Conservation (phyloP, 1,140 invertebrate genomes). For the Ptiloglossa arizonensis region DNA sequence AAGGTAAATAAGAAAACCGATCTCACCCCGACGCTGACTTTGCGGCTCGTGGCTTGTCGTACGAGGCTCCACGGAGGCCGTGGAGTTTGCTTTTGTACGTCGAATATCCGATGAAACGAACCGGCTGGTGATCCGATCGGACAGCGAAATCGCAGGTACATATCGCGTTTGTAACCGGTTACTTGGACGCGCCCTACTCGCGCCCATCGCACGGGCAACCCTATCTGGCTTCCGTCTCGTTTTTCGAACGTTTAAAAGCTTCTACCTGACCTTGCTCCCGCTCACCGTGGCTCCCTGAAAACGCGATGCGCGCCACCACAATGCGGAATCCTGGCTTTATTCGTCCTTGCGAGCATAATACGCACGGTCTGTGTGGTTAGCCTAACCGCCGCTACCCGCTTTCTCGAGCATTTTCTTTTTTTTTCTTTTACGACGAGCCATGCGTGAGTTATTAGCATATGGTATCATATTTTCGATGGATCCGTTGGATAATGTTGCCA, state of each 20-base stretch:
- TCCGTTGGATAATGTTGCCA: slow-evolving; percentile 69
- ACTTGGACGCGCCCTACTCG: slow-evolving; percentile 47
- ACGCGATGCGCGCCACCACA: slow-evolving; percentile 36
- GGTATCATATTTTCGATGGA: slow-evolving; percentile 76
- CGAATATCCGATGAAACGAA: slow-evolving; percentile 71
- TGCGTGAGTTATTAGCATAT: slow-evolving; percentile 80
- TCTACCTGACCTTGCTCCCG: slow-evolving; percentile 49
- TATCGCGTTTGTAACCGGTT: slow-evolving; percentile 52
- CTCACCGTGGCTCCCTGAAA: slow-evolving; percentile 1
- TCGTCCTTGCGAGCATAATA: slow-evolving; percentile 71
- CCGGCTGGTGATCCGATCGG: slow-evolving; percentile 71
- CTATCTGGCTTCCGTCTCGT: slow-evolving; percentile 56
- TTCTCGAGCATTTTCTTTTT: slow-evolving; percentile 33
- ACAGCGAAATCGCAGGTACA: slow-evolving; percentile 70
- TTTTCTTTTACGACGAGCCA: slow-evolving; percentile 53
- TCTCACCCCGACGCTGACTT: slow-evolving; percentile 26
- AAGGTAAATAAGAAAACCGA: slow-evolving; percentile 41
- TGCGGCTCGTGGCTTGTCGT: slow-evolving; percentile 33
- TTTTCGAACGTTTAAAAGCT: slow-evolving; percentile 56
- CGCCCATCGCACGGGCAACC: slow-evolving; percentile 52
- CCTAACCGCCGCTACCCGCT: slow-evolving; percentile 60
- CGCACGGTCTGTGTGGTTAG: slow-evolving; percentile 69
- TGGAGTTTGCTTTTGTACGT: slow-evolving; percentile 71
- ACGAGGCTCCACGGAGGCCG: slow-evolving; percentile 25
- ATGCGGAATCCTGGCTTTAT: slow-evolving; percentile 69